phyloP scores from a whole-genome alignment of 2,888 invertebrate genomes.

The Rhagonycha fulva region DNA sequence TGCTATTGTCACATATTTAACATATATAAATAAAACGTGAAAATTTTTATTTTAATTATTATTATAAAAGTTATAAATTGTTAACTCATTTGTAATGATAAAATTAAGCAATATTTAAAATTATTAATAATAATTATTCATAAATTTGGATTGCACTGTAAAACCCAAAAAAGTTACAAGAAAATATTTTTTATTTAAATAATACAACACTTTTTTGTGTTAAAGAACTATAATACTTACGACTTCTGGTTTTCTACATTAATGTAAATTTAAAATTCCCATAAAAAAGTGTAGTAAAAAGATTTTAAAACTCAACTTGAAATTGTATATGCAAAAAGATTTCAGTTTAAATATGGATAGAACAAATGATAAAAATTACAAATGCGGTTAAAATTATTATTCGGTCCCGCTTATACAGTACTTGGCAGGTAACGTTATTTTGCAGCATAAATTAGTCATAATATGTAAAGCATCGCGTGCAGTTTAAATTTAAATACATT shows the following conservation, averaged over 20 bases:
- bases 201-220: not conserved
- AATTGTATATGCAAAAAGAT: slow-evolving; percentile 1
- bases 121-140: not conserved
- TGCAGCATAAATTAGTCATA: slow-evolving; percentile 31
- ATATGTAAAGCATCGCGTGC: slow-evolving; percentile 31
- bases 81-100: no score
- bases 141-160: not conserved
- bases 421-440: slow-evolving; percentile 28
- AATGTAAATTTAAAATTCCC: not conserved
- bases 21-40: no score
- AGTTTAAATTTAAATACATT: slow-evolving; percentile 31
- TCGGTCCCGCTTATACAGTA: slow-evolving; percentile 9
- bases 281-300: not conserved
- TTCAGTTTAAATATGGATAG: slow-evolving; percentile 12
- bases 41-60: no score
- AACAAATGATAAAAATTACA: slow-evolving; percentile 13
- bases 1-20: no score
- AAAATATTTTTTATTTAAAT: not conserved
- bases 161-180: not conserved
- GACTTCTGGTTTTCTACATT: not conserved
- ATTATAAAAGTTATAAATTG: no score
- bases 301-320: slow-evolving; percentile 7
- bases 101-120: no score
- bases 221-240: not conserved
- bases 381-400: slow-evolving; percentile 24